phyloP scores from a whole-genome alignment of 2,888 invertebrate genomes.

The Stenchaetothrips biformis region DNA sequence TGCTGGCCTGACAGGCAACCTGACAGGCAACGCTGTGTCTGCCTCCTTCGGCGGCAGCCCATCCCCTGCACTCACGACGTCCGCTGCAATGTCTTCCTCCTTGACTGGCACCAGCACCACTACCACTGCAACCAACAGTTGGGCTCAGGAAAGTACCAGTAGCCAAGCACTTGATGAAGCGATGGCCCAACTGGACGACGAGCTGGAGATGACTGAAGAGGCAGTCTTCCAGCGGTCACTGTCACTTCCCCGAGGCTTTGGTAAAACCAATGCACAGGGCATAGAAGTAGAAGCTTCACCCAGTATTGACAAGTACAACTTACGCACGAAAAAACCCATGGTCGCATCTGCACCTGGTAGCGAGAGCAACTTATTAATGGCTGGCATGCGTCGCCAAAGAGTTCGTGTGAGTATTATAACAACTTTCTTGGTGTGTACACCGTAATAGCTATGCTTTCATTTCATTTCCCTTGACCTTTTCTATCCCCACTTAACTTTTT shows the following conservation, averaged over 20 bases:
- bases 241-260: constrained; percentile 48
- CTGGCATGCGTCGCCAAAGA: neutral
- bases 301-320: neutral
- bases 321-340: neutral
- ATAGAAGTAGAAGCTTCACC: neutral
- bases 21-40: neutral
- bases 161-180: constrained; percentile 16
- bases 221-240: constrained; percentile 45
- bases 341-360: neutral
- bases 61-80: neutral
- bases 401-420: neutral
- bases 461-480: too few relatives aligned
- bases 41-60: neutral
- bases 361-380: neutral
- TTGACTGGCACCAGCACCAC: neutral
- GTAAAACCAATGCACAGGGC: constrained; percentile 39
- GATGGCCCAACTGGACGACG: constrained; percentile 12
- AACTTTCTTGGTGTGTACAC: neutral
- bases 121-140: neutral
- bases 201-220: constrained; percentile 22
- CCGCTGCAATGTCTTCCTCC: neutral
- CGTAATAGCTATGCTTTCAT: neutral
- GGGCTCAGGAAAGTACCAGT: constrained; percentile 16
- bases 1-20: neutral
- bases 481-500: neutral